Base-by-base conservation (phyloP, 2,113 vertebrate species). In the Vulpes lagopus region DNA sequence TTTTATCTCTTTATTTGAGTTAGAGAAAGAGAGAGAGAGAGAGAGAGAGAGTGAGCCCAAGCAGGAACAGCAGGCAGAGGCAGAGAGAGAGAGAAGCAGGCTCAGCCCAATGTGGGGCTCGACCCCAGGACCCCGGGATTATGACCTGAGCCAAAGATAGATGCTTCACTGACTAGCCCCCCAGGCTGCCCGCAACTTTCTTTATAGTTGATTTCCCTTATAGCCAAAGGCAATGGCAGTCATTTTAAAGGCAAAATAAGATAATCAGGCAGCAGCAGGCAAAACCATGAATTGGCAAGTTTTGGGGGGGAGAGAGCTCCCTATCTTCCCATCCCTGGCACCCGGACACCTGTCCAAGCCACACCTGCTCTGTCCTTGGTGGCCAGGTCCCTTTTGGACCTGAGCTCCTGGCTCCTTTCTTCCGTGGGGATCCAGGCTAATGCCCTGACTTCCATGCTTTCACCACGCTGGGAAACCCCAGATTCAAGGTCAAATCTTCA, bases 231-330 rank as follows among this genome's bases (percentile, higher is more conserved):
- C 57, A 81, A 73, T n/a, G 30, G 6, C 74, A 74, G 20, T 80
- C 10, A 81, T 43, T 74, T 19, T 22, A 27, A 49, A 81, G 65
- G 15, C 49, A n/a, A 38, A 92, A 49, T 12, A 15, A 49, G 3
- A 27, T 17, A 16, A 27, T 1, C 22, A 20, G 80, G 65, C 43
- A 25, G n/a, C 57, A n/a, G 25, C 57, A n/a, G 53, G 11, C 25
- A 64, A 57, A 53, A 55, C 32, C 20, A 16, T 1, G 43, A 38
- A 8, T 20, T 55, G n/a, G 25, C 3, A 15, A 43, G 25, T 11
- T 10, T 32, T n/a, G 53, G 0, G 55, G 0, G 2, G 2, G 25
- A 25, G 22, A 27, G n/a, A 59, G 17, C 20, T 10, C 49, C 51
- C 57, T 55, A 19, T 9, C 22, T 20, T 69, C 80, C 6, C 51